These are phyloP conservation scores for Podocnemis expansa DNA, from an alignment of 2,113 vertebrate genomes.

Conservation along the genomic window DNA sequence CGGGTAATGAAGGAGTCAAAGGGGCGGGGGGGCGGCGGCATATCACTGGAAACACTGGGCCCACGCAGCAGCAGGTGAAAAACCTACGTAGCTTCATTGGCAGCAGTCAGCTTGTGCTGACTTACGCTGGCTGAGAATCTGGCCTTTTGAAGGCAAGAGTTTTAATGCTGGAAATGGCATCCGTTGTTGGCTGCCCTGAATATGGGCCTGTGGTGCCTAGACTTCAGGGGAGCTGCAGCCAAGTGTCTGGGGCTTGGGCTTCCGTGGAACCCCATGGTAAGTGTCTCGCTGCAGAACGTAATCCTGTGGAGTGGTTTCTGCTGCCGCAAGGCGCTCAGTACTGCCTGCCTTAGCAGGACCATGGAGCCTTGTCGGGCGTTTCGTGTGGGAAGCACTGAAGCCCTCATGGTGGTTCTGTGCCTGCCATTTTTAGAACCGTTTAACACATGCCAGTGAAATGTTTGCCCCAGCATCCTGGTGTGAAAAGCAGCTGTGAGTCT, in stretches of 20 bases:
- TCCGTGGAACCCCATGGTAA: not conserved
- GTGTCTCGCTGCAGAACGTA: not conserved
- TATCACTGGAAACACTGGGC: not conserved
- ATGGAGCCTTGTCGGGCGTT: not conserved
- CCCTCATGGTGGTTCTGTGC: not conserved
- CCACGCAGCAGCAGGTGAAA: not conserved
- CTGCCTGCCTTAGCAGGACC: not conserved
- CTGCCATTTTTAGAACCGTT: not conserved
- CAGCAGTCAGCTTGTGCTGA: not conserved
- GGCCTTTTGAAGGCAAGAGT: not conserved
- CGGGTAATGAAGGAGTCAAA: not conserved
- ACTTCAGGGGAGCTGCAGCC: not conserved
- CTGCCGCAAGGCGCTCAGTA: not conserved
- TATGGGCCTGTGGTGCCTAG: not conserved
- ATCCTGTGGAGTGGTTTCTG: not conserved
- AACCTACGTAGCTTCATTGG: not conserved
- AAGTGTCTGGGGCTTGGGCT: not conserved
- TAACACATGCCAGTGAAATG: not conserved
- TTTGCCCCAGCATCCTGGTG: not conserved
- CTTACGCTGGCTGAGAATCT: not conserved
- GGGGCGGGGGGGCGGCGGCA: not conserved
- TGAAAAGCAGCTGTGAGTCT: not conserved
- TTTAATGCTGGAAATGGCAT: not conserved
- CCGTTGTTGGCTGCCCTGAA: not conserved
- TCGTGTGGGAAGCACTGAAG: not conserved